Percentiles rank a stretch among this genome's conserved stretches.
Conservation (phyloP, 2,113 vertebrate genomes). For the Donacobius atricapilla region DNA sequence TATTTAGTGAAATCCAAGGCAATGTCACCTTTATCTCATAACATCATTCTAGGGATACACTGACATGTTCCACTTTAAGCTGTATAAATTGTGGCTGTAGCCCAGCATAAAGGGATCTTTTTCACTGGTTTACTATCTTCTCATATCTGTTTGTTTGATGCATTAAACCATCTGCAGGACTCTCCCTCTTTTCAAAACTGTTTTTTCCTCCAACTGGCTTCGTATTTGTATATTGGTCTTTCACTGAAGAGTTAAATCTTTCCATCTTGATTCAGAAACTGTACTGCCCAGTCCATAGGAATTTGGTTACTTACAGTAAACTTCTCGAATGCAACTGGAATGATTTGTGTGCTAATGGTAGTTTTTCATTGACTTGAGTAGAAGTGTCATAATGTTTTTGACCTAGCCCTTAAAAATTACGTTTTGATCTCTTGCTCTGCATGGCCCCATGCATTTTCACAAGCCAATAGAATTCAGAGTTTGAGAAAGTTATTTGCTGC, state of each 20-base stretch:
- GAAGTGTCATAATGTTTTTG: not conserved
- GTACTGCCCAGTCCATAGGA: not conserved
- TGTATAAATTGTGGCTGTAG: not conserved
- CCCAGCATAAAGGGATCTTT: not conserved
- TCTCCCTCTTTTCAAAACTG: not conserved
- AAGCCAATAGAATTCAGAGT: not conserved
- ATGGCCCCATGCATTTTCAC: rapidly evolving
- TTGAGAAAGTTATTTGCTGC: not conserved
- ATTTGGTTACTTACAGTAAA: not conserved
- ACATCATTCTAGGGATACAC: not conserved
- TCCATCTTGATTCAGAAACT: not conserved
- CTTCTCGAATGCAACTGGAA: not conserved
- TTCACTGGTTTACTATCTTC: not conserved
- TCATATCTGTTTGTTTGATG: not conserved
- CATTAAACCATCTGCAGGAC: not conserved
- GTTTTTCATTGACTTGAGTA: not conserved
- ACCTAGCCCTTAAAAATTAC: not conserved
- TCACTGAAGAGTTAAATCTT: not conserved
- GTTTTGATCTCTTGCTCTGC: not conserved
- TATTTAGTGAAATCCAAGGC: not conserved
- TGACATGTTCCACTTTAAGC: not conserved
- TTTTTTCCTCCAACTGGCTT: not conserved
- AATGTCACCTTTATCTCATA: not conserved
- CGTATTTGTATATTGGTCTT: not conserved
- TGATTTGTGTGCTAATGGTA: not conserved